Evolutionary conservation across 2,888 invertebrate genomes (phyloP).

Genomic region (Lasioglossum vierecki): DNA sequence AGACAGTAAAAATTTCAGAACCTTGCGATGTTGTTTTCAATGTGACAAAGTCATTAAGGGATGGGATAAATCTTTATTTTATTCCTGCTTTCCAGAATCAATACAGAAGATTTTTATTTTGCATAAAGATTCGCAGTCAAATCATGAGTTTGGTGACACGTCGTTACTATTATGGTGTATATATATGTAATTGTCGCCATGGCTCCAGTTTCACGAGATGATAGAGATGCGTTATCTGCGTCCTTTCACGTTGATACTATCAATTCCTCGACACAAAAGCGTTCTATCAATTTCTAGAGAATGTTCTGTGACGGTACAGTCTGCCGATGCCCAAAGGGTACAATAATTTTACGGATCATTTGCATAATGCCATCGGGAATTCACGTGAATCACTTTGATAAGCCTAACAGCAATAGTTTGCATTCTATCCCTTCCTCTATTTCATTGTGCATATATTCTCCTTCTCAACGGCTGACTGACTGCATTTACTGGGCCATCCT

Average conservation of each 20-base stretch:
- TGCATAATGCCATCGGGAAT: slow-evolving; percentile 66
- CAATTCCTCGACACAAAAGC: slow-evolving; percentile 41
- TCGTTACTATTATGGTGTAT: background rate
- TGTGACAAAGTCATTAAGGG: no score
- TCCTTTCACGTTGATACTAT: slow-evolving; percentile 30
- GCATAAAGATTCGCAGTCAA: no score
- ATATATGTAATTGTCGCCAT: background rate
- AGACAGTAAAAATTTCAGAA: no score
- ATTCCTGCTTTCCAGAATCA: no score
- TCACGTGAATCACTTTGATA: slow-evolving; percentile 72
- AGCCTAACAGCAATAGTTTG: slow-evolving; percentile 70
- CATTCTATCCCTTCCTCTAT: slow-evolving; percentile 54
- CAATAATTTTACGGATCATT: slow-evolving; percentile 70
- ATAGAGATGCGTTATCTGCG: slow-evolving; percentile 28
- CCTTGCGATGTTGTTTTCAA: no score
- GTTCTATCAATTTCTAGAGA: slow-evolving; percentile 61
- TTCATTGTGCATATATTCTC: slow-evolving; percentile 41
- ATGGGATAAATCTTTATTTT: no score
- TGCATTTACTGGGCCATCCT: slow-evolving; percentile 45
- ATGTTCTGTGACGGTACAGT: slow-evolving; percentile 62
- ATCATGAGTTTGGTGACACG: background rate
- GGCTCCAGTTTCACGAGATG: slow-evolving; percentile 23
- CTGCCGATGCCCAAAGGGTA: slow-evolving; percentile 63
- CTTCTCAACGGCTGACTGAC: slow-evolving; percentile 10
- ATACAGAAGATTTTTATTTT: no score